These are phyloP conservation scores for Aphaenogaster ashmeadi DNA, from an alignment of 1,140 invertebrate species.

Conservation along the genomic window DNA sequence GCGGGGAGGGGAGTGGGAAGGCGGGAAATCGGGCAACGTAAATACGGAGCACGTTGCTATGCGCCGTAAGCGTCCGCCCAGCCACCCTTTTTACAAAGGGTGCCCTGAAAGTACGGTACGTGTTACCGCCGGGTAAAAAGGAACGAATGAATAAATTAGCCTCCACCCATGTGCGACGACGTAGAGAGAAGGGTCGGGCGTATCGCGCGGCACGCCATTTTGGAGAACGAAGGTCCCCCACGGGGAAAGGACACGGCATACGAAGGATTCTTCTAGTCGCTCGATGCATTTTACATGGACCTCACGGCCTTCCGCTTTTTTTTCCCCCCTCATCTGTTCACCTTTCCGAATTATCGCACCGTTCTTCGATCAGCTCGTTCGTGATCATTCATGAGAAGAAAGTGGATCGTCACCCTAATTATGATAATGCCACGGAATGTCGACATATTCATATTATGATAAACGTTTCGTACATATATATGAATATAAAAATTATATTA, in stretches of 20 bases:
- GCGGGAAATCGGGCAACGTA: conserved; percentile 83
- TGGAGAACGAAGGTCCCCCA: conserved; percentile 80
- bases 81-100: conserved; percentile 83
- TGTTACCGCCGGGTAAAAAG: conserved; percentile 83
- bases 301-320: conserved; percentile 46
- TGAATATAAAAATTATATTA: background rate
- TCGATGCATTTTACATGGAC: conserved; percentile 71
- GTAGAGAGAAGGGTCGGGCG: conserved; percentile 75
- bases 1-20: conserved; percentile 62
- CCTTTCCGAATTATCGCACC: conserved; percentile 45
- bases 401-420: conserved; percentile 5
- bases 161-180: conserved; percentile 73
- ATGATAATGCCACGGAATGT: conserved; percentile 1
- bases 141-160: conserved; percentile 86
- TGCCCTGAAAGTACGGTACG: conserved; percentile 83
- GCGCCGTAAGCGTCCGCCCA: conserved; percentile 82
- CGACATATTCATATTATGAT: background rate
- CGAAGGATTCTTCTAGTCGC: conserved; percentile 72
- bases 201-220: conserved; percentile 82
- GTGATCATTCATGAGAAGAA: conserved; percentile 33
- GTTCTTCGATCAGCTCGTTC: conserved; percentile 43
- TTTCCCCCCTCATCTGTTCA: conserved; percentile 35
- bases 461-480: background rate
- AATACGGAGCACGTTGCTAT: conserved; percentile 84
- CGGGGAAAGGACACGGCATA: conserved; percentile 62